These are phyloP conservation scores for Phylloscopus collybita DNA, from an alignment of 2,797 vertebrate genomes.

Conservation along the genomic window DNA sequence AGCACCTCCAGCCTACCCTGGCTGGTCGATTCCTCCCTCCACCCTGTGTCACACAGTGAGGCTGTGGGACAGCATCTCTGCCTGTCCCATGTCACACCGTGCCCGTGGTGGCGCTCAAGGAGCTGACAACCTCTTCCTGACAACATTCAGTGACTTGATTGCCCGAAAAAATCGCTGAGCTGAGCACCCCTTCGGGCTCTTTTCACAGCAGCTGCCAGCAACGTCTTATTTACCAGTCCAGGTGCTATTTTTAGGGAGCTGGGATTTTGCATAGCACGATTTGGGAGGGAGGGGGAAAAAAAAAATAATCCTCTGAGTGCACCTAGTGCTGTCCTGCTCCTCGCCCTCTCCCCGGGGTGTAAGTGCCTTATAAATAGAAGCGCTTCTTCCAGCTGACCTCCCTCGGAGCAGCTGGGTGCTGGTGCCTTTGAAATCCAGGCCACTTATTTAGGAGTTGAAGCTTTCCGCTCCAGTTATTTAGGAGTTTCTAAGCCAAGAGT, in stretches of 20 bases:
- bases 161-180: neutral
- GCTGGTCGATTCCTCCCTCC: neutral
- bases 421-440: constrained; percentile 50
- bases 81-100: fast-evolving
- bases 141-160: neutral
- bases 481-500: constrained; percentile 44
- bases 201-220: neutral
- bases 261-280: neutral
- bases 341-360: neutral
- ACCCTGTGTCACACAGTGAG: fast-evolving
- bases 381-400: constrained; percentile 55
- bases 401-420: constrained; percentile 36
- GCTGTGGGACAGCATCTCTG: neutral
- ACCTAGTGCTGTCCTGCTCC: neutral
- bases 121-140: neutral
- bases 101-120: neutral
- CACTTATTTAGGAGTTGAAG: constrained; percentile 33
- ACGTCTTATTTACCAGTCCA: neutral
- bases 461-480: constrained; percentile 62
- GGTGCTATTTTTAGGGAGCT: neutral
- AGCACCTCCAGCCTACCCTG: fast-evolving
- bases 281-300: neutral
- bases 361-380: constrained; percentile 18
- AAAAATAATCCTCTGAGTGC: neutral
- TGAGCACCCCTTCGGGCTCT: neutral